Evolutionary conservation across 2,113 vertebrate species (phyloP).

Genomic region (Halcyon malimbica): DNA sequence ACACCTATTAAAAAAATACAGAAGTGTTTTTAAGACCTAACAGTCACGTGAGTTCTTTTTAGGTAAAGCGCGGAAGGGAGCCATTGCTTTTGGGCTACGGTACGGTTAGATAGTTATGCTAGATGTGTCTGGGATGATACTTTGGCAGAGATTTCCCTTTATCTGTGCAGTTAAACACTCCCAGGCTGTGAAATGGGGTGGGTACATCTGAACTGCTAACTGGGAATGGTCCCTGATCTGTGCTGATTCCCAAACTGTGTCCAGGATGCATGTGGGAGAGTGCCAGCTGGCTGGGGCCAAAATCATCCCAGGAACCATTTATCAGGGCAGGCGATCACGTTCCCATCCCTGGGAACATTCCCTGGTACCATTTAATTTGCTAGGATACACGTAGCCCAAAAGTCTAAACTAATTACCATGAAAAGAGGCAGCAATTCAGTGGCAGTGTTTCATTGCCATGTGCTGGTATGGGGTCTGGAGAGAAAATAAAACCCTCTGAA

Average conservation of each 20-base stretch:
- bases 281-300: not conserved
- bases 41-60: accelerated
- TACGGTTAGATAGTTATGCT: not conserved
- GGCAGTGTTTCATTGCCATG: not conserved
- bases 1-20: accelerated
- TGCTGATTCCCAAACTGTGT: not conserved
- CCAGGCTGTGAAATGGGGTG: not conserved
- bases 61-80: not conserved
- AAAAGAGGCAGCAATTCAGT: constrained; percentile 30
- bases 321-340: not conserved
- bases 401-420: constrained; percentile 31
- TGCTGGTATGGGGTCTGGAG: not conserved
- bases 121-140: not conserved
- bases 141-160: not conserved
- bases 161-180: not conserved
- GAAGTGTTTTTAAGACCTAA: not conserved
- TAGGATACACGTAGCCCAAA: not conserved
- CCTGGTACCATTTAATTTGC: constrained; percentile 29
- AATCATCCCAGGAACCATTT: constrained; percentile 26
- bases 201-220: not conserved
- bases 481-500: constrained; percentile 1
- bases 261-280: not conserved
- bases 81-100: not conserved
- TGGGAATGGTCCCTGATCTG: not conserved
- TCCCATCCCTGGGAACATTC: not conserved